Conservation (phyloP, 2,113 vertebrate species). For the Actenoides hombroni region DNA sequence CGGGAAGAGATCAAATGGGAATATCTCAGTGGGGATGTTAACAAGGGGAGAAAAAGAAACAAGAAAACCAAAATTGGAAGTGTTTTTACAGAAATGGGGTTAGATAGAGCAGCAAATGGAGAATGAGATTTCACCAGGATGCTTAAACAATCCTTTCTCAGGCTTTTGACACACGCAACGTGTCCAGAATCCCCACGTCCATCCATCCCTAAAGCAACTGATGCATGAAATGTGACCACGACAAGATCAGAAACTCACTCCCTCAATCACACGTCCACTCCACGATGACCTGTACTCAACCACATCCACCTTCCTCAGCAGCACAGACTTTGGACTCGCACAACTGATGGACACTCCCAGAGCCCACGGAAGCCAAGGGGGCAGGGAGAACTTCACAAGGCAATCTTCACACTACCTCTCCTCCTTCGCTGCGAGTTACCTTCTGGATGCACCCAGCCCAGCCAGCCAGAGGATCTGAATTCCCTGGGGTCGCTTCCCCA, state of each 20-base stretch:
- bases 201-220: not conserved
- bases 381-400: not conserved
- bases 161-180: not conserved
- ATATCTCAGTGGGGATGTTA: not conserved
- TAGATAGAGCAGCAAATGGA: not conserved
- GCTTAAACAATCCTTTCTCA: not conserved
- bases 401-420: conserved; percentile 33
- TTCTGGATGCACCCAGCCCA: conserved; percentile 49
- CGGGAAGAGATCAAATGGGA: not conserved
- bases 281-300: not conserved
- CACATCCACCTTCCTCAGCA: conserved; percentile 36
- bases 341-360: not conserved
- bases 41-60: not conserved
- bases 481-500: conserved; percentile 24
- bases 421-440: conserved; percentile 17
- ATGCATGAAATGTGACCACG: not conserved
- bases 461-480: conserved; percentile 24
- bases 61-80: not conserved
- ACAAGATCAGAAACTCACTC: not conserved
- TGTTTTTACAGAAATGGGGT: not conserved
- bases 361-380: not conserved
- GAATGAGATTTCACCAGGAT: not conserved
- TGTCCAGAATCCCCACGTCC: not conserved
- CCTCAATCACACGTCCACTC: conserved; percentile 27
- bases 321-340: conserved; percentile 16